Evolutionary conservation across 1,140 invertebrate genomes (phyloP).

Genomic region (Drosophila ananassae): DNA sequence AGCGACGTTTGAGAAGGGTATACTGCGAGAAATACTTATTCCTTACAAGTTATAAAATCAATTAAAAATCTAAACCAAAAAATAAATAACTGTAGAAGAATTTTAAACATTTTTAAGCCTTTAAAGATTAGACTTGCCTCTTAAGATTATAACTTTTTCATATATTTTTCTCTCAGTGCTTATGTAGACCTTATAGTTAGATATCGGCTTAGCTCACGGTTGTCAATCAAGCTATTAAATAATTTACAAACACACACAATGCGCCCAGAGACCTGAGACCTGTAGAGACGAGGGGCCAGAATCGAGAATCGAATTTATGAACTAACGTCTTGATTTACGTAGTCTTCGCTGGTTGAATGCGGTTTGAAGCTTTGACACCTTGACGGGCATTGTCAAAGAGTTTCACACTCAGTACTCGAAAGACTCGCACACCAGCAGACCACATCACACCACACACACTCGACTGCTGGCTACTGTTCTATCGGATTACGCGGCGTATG

Average conservation of each 20-base stretch:
- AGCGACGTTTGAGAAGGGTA: constrained; percentile 38
- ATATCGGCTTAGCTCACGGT: constrained; percentile 46
- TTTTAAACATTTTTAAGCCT: too few relatives aligned
- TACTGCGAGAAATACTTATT: not conserved
- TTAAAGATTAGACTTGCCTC: not conserved
- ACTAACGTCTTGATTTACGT: constrained; percentile 64
- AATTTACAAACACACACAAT: constrained; percentile 32
- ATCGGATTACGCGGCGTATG: constrained; percentile 64
- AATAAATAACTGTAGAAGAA: too few relatives aligned
- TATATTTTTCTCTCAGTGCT: not conserved
- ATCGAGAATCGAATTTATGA: constrained; percentile 43
- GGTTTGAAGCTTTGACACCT: constrained; percentile 58
- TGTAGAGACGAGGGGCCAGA: not conserved
- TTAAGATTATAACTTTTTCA: not conserved
- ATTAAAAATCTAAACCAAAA: too few relatives aligned
- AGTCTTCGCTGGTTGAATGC: constrained; percentile 64
- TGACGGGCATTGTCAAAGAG: constrained; percentile 58
- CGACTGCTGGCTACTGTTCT: constrained; percentile 13
- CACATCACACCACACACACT: not conserved
- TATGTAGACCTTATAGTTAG: constrained; percentile 36
- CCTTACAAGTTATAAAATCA: too few relatives aligned
- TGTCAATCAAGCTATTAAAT: constrained; percentile 58
- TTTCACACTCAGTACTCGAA: constrained; percentile 30
- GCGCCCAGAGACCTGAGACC: not conserved
- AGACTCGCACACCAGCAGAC: not conserved